Conservation (phyloP, 2,113 vertebrate genomes). For the Chrysemys picta region DNA sequence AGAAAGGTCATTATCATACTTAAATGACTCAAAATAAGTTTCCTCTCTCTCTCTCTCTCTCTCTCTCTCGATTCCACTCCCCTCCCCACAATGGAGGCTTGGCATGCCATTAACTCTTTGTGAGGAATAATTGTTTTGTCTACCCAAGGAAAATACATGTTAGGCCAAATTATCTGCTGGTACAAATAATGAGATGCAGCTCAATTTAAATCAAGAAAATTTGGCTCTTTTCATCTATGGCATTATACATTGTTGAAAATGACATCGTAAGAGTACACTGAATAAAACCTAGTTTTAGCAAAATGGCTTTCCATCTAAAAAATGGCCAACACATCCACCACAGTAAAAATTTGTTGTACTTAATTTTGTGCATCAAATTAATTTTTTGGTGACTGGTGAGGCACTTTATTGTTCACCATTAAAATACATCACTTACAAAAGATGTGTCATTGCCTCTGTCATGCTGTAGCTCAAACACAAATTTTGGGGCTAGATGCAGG, state of each 20-base stretch:
- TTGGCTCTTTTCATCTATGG: background rate
- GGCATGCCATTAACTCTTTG: conserved; percentile 29
- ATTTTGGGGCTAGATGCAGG: background rate
- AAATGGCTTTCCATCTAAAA: background rate
- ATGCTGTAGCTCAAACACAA: background rate
- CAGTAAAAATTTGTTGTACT: background rate
- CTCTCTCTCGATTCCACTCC: background rate
- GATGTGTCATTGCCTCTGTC: background rate
- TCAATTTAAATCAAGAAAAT: conserved; percentile 1
- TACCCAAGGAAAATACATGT: background rate
- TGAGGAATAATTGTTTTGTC: conserved; percentile 16
- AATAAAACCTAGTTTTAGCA: background rate
- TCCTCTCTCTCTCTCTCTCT: background rate
- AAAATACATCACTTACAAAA: background rate
- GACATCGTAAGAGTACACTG: background rate
- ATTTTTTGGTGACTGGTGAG: background rate
- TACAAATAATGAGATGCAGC: background rate
- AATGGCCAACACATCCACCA: background rate
- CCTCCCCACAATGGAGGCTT: conserved; percentile 8
- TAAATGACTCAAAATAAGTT: conserved; percentile 45
- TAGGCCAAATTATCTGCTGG: background rate
- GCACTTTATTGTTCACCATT: background rate
- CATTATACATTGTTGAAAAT: background rate
- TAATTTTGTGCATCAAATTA: background rate
- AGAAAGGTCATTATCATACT: conserved; percentile 25